Evolutionary conservation across 2,888 invertebrate species (phyloP).

Genomic region (Glaucopsyche alexis): DNA sequence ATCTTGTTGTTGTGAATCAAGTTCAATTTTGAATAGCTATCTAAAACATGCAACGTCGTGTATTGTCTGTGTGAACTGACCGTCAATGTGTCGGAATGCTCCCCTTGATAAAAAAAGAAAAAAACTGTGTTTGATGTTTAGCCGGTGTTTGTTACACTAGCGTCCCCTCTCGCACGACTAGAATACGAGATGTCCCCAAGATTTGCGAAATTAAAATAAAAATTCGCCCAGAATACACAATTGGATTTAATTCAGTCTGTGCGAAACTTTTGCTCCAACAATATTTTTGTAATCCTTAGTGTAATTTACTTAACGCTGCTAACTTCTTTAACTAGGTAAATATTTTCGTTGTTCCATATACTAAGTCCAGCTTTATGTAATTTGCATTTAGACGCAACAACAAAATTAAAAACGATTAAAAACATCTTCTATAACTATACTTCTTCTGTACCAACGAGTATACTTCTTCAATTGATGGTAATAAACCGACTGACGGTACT

Average conservation of each 20-base stretch:
- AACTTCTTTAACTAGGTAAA: not conserved
- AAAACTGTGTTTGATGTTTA: constrained; percentile 26
- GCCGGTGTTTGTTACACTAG: constrained; percentile 28
- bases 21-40: too few species aligned
- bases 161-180: constrained; percentile 23
- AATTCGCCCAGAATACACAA: constrained; percentile 22
- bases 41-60: too few species aligned
- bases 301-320: not conserved
- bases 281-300: not conserved
- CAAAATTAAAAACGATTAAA: too few species aligned
- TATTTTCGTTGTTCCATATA: not conserved
- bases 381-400: too few species aligned
- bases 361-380: too few species aligned
- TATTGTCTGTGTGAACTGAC: not conserved
- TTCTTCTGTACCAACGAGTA: too few species aligned
- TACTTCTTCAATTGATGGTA: too few species aligned
- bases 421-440: too few species aligned
- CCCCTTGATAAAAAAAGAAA: too few species aligned
- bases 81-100: not conserved
- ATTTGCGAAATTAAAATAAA: constrained; percentile 25
- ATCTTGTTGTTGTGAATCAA: too few species aligned
- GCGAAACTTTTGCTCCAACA: not conserved
- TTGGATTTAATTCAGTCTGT: not conserved
- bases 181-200: constrained; percentile 25
- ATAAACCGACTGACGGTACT: too few species aligned